A percentile compares a stretch with the other conserved stretches of the same genome.
These are phyloP conservation scores for Tromatobia lineatoria DNA, from an alignment of 2,888 invertebrate genomes.

Conservation along the genomic window DNA sequence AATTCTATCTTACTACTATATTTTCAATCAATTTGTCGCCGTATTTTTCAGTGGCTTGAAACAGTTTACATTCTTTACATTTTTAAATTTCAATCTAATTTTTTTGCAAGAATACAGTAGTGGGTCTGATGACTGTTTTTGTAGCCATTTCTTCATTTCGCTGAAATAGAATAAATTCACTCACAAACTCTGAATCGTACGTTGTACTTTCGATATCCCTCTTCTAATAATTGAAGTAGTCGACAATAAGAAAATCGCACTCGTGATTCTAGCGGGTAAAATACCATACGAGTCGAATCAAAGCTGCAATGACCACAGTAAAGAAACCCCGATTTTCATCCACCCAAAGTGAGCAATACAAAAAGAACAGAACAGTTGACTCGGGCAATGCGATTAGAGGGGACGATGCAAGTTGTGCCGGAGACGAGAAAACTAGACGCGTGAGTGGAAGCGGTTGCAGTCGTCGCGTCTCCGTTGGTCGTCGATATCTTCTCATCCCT, in stretches of 20 bases:
- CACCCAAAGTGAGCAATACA: constrained; percentile 14
- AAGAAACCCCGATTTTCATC: neutral
- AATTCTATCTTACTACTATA: constrained; percentile 26
- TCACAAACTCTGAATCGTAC: neutral
- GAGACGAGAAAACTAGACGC: constrained; percentile 17
- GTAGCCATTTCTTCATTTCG: neutral
- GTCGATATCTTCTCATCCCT: constrained; percentile 30
- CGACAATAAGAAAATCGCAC: no score
- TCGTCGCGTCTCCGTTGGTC: constrained; percentile 7
- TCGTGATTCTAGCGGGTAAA: neutral
- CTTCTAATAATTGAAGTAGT: neutral
- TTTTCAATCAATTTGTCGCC: constrained; percentile 51
- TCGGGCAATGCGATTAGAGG: constrained; percentile 49
- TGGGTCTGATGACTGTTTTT: neutral
- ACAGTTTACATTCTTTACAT: neutral
- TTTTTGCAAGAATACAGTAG: neutral
- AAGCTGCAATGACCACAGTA: neutral
- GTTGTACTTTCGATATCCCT: neutral
- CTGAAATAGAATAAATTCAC: neutral
- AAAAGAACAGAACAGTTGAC: constrained; percentile 14
- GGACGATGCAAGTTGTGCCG: constrained; percentile 12
- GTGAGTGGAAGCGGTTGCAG: constrained; percentile 4
- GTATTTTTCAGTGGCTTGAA: constrained; percentile 11
- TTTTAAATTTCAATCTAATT: neutral
- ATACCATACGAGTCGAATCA: neutral